These are phyloP conservation scores for Phortica variegata DNA, from an alignment of 1,140 invertebrate genomes.

Conservation along the genomic window DNA sequence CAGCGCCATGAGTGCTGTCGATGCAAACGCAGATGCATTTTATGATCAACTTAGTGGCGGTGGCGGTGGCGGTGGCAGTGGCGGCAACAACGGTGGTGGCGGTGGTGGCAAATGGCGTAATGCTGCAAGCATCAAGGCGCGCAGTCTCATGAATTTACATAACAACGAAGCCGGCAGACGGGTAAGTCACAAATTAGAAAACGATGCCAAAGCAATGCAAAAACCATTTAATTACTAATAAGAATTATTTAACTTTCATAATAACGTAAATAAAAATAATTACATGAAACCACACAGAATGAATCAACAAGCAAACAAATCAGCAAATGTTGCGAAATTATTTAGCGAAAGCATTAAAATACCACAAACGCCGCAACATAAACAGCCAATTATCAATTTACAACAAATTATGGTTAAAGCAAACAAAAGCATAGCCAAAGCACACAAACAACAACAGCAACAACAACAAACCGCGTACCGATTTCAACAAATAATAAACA, in stretches of 20 bases:
- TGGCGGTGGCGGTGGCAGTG: slow-evolving; percentile 22
- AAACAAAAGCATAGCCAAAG: too few relatives aligned
- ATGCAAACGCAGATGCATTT: too few relatives aligned
- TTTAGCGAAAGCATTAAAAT: neutral
- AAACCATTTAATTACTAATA: neutral
- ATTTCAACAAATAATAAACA: too few relatives aligned
- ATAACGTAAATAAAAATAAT: neutral
- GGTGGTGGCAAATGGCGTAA: slow-evolving; percentile 17
- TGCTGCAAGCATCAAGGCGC: slow-evolving; percentile 65
- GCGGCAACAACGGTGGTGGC: slow-evolving; percentile 32
- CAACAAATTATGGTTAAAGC: neutral
- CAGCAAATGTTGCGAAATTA: neutral
- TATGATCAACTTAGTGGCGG: slow-evolving; percentile 5
- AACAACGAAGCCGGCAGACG: slow-evolving; percentile 92
- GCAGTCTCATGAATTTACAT: slow-evolving; percentile 89
- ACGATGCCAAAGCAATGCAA: neutral
- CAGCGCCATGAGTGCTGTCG: slow-evolving; percentile 1
- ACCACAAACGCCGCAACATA: neutral
- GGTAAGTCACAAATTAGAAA: too few relatives aligned
- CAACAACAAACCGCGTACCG: too few relatives aligned
- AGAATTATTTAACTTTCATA: neutral
- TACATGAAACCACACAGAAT: neutral
- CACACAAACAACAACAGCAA: too few relatives aligned
- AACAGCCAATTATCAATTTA: slow-evolving; percentile 3
- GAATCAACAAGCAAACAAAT: neutral